Evolutionary conservation across 2,797 vertebrate genomes (phyloP), one percentile per base, ranked within the genome.

Genomic region (Loris lydekkerianus): DNA sequence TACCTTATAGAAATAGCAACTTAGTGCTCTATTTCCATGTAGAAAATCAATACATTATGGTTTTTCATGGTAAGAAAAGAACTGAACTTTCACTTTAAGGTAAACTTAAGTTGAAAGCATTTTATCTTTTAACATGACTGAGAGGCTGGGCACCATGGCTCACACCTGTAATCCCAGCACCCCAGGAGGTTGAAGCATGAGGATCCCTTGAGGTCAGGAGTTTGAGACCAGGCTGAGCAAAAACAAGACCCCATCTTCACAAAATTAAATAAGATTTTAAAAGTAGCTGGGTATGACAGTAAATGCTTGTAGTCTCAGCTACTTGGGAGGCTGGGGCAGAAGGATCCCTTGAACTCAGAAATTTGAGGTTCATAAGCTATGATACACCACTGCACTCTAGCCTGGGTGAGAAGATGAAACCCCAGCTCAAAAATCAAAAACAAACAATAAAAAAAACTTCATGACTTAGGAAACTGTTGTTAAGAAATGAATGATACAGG

Each of bases 1-100:
- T 86, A 73, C 91, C 91, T 83, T 69, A 91, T 69, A 67, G 85
- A 95, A 97, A 91, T 1, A 78, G n/a, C 25, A 96, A 97, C 92
- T 97, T 31, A 84, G 93, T 76, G 63, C 37, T 90, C 21, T 96
- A 70, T 67, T 75, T 69, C 27, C 14, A 80, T 5, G 7, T 27
- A 90, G 65, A 80, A 84, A 97, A 90, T 75, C 83, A 91, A 86
- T 95, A 80, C 18, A 40, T 93, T 85, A 73, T 63, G 65, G 70
- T 83, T 88, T 92, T 94, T 11, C 43, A 34, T 9, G 46, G 17
- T 63, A 65, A 40, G 27, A 97, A 93, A 46, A 29, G 76, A 88
- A 78, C 0, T 93, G 46, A 96, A 58, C 70, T 94, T 87, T 80
- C 29, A 86, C 58, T 67, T 43, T 90, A 78, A 77, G 34, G 20